These are phyloP conservation scores for Eupithecia exiguata DNA, from an alignment of 2,888 invertebrate species.

Conservation along the genomic window DNA sequence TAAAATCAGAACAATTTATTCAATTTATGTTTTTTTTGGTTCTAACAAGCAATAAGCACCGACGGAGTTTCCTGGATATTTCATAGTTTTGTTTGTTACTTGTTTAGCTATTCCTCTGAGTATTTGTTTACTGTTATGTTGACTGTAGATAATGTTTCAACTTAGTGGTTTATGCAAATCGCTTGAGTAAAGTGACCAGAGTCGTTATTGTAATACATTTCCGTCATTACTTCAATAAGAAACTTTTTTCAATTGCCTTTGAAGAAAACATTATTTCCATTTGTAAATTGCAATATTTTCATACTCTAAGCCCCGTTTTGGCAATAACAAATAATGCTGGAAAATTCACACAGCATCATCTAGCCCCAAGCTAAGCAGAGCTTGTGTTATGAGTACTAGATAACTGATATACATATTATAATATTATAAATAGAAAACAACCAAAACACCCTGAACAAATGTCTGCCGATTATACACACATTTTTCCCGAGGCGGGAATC, in stretches of 20 bases:
- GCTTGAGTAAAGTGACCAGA: constrained; percentile 21
- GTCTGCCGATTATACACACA: too few species aligned
- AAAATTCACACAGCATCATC: too few species aligned
- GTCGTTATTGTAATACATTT: constrained; percentile 9
- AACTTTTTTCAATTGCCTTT: constrained; percentile 1
- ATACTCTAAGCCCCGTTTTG: too few species aligned
- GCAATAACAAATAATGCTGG: too few species aligned
- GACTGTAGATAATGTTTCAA: neutral
- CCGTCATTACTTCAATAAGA: neutral
- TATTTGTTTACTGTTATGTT: constrained; percentile 2
- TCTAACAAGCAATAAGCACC: constrained; percentile 19
- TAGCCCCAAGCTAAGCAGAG: too few species aligned
- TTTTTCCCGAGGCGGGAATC: too few species aligned
- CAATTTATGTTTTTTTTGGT: constrained; percentile 26
- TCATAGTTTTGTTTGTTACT: constrained; percentile 33
- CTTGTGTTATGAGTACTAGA: too few species aligned
- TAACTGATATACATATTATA: too few species aligned
- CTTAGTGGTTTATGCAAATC: constrained; percentile 22
- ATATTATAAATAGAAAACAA: too few species aligned
- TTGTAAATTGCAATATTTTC: neutral
- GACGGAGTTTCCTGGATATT: constrained; percentile 19
- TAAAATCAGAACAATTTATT: constrained; percentile 32
- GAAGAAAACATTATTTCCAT: neutral
- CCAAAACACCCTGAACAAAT: too few species aligned
- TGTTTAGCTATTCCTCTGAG: constrained; percentile 22